Base-by-base conservation (phyloP, 30 jellyfish, hydroid and myxozoan genomes). In the Aurelia aurita complex sp. Pacific region DNA sequence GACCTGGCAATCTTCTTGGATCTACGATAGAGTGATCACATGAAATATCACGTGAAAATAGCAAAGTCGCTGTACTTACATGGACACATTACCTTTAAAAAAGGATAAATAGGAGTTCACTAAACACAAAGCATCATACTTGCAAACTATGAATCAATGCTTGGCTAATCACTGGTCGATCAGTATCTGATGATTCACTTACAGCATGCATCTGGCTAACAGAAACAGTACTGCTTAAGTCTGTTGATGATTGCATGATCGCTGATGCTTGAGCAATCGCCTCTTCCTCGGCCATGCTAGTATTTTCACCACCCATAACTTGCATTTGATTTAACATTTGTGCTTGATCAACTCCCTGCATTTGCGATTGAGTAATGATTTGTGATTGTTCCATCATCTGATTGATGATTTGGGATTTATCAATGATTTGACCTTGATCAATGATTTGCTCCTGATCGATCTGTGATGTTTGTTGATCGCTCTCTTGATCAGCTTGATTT, bases 211-310 rank as follows among this genome's bases (percentile, higher is more conserved):
- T 73, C 60, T 64, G 64, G 14, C 71, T 43, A 1, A 64, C 76
- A 12, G 93, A 10, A 32, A 71, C 84, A 11, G 18, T 62, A 14
- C 32, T 74, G 34, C 38, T 64, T 3, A 61, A 17, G 32, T 61
- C 70, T 61, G 70, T 61, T 1, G 70, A 6, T 67, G 78, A 51
- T 23, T 84, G 87, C 93, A 73, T 84, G 23, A 84, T 67, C 4
- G 87, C 93, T 33, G 84, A 15, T 32, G 87, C 87, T 53, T 84
- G 93, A 12, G 87, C 87, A 18, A 74, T 71, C 70, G 87, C 93
- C 4, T 67, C 54, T 34, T 70, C 89, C 36, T 79, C 89, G 5
- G 67, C 89, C 11, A 63, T 43, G 19, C 72, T 34, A 32, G 15
- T 71, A 16, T 40, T 29, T 64, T 19, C 62, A 0, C 83, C 15